A percentile compares a stretch with the other conserved stretches of the same genome.
Conservation (phyloP, 2,888 invertebrate genomes). For the Agriopis aurantiaria region DNA sequence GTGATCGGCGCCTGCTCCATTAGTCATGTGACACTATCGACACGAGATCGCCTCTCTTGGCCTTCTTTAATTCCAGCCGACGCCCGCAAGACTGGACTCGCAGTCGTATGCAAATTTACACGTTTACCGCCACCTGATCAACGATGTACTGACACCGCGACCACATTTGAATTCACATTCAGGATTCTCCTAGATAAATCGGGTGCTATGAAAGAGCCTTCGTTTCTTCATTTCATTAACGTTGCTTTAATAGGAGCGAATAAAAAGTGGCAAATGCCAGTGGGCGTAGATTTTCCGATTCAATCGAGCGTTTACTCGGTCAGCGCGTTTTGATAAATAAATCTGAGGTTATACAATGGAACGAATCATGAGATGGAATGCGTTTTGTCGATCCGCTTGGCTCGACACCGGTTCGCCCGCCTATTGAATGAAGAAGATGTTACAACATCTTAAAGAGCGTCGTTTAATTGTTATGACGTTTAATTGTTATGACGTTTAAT, state of each 20-base stretch:
- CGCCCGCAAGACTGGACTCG: slow-evolving; percentile 69
- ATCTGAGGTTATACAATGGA: slow-evolving; percentile 43
- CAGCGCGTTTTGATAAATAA: slow-evolving; percentile 44
- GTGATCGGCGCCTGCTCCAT: slow-evolving; percentile 85
- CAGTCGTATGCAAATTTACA: slow-evolving; percentile 76
- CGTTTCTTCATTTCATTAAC: slow-evolving; percentile 43
- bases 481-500: slow-evolving; percentile 52
- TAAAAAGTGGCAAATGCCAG: slow-evolving; percentile 51
- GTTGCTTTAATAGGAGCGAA: slow-evolving; percentile 37
- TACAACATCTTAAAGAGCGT: slow-evolving; percentile 41
- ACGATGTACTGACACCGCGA: slow-evolving; percentile 72
- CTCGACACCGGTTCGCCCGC: slow-evolving; percentile 36
- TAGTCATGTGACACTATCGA: slow-evolving; percentile 86
- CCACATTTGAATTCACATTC: slow-evolving; percentile 47
- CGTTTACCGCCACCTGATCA: slow-evolving; percentile 73
- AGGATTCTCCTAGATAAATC: slow-evolving; percentile 46
- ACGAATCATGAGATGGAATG: slow-evolving; percentile 41
- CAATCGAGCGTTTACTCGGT: slow-evolving; percentile 49
- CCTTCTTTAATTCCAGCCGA: slow-evolving; percentile 77
- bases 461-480: slow-evolving; percentile 51
- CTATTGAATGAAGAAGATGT: slow-evolving; percentile 50
- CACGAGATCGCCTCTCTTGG: slow-evolving; percentile 78
- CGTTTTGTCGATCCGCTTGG: slow-evolving; percentile 38
- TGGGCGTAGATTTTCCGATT: slow-evolving; percentile 51
- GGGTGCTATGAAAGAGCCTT: slow-evolving; percentile 35